phyloP scores from a whole-genome alignment of 2,113 vertebrate genomes.

The Chelonoidis abingdonii region DNA sequence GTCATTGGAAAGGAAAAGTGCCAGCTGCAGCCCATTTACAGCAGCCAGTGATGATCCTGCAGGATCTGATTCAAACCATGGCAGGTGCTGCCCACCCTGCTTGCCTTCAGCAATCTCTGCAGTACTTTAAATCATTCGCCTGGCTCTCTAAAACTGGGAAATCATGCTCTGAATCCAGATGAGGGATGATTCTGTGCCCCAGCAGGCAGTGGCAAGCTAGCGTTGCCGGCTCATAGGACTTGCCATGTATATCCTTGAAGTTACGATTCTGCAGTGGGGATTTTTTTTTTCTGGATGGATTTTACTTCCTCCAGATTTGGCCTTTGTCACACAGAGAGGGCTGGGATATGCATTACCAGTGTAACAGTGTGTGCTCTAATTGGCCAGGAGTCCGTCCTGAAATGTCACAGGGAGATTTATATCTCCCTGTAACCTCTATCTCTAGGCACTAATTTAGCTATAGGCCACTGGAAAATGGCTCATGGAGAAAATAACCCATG shows the following conservation, averaged over 20 bases:
- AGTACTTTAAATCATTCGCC: background rate
- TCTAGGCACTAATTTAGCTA: conserved; percentile 62
- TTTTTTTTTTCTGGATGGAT: background rate
- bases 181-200: background rate
- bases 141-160: background rate
- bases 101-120: background rate
- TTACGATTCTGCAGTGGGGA: background rate
- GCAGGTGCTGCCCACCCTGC: background rate
- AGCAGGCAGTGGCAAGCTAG: background rate
- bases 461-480: conserved; percentile 48
- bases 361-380: conserved; percentile 55
- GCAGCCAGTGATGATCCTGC: background rate
- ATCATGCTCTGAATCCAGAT: background rate
- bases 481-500: conserved; percentile 24
- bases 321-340: background rate
- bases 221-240: background rate
- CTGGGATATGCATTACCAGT: background rate
- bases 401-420: conserved; percentile 78
- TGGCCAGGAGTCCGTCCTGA: conserved; percentile 55
- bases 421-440: conserved; percentile 52
- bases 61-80: background rate
- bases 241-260: background rate
- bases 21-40: background rate
- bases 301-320: background rate
- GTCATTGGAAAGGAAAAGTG: background rate